Base-by-base conservation (phyloP, 2,888 invertebrate species). In the Drosophila borealis region DNA sequence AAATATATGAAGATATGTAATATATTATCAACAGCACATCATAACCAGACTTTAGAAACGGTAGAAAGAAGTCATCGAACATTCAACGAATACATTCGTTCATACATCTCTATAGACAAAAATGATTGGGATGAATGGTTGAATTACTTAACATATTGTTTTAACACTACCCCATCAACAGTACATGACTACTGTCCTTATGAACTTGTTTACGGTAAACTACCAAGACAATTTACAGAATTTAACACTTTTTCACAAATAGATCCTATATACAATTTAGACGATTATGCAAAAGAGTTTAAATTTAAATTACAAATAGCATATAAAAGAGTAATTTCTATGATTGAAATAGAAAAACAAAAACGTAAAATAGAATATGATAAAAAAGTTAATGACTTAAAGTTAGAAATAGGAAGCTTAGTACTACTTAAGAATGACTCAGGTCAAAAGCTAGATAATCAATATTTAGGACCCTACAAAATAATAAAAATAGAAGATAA, bases 191-290 rank as follows among this genome's bases (percentile, higher is more conserved):
- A 49, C 34, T 49, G 34, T 19, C 34, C 10, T 2, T 48, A 34
- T 48, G 49, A 49, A 49, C 49, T 49, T 36, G 19, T 49, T 19
- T 34, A 49, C 49, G 49, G 36, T 49, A 49, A 11, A 49, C 17
- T 49, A 36, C 49, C 34, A 49, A 49, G 36, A 36, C 17, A 41
- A 41, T 41, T 41, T 4, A 17, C 14, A 41, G 17, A 41, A 41
- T 41, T 41, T 13, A 17, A 34, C 10, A 34, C 49, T 49, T 34
- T 34, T 36, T 34, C 14, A 10, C 14, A 49, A 49, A 49, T 34
- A 46, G n/a, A 46, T n/a, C 45, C 45, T 13, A n/a, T 46, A 46
- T 48, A 48, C 25, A 25, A 25, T 25, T 25, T 25, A 25, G 25
- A 25, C 25, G 25, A 25, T 25, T 45, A 37, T 17, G 41, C 41